Base-by-base conservation (phyloP, 2,888 invertebrate species). In the Temnothorax ravouxi region DNA sequence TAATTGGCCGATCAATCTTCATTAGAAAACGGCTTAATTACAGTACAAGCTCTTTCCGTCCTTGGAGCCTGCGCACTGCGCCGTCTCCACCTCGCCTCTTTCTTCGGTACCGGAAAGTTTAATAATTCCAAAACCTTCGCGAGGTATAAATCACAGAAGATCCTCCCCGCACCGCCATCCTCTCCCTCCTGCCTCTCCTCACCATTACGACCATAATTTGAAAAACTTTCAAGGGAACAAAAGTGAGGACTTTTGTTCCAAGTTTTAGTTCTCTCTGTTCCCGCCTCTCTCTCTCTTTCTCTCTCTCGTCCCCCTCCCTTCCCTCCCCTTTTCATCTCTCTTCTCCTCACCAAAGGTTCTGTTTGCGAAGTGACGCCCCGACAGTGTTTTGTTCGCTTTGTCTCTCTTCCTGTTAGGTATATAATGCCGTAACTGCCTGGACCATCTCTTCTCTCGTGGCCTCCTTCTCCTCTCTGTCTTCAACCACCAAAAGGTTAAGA, bases 211-310 rank as follows among this genome's bases (percentile, higher is more conserved):
- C 92, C 92, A 94, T 94, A 94, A 94, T 93, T 94, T 91, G 94
- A 94, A 94, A 94, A 94, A 94, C 94, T 94, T 94, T 94, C 88
- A 90, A 88, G 86, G 87, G 93, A 93, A 94, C 94, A 94, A 94
- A 94, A 94, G 94, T 94, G 90, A 92, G 92, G 92, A 94, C 94
- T 94, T 94, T 94, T 94, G 93, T 94, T 94, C 94, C 93, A 94
- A 94, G 93, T 94, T 94, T 92, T 92, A 93, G 92, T 92, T 91
- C 91, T 74, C 86, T 87, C 83, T 75, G 67, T 67, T 66, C 75
- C 54, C 44, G 74, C 61, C 21, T 66, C 76, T 54, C 13, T 18
- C 83, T 5, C 47, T n/a, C 81, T 62, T 29, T 66, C 29, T 47
- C 41, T n/a, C n/a, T 54, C 21, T 25, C 18, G 29, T 34, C 41